Evolutionary conservation across 2,797 vertebrate genomes (phyloP).

Genomic region (Xenops minutus): DNA sequence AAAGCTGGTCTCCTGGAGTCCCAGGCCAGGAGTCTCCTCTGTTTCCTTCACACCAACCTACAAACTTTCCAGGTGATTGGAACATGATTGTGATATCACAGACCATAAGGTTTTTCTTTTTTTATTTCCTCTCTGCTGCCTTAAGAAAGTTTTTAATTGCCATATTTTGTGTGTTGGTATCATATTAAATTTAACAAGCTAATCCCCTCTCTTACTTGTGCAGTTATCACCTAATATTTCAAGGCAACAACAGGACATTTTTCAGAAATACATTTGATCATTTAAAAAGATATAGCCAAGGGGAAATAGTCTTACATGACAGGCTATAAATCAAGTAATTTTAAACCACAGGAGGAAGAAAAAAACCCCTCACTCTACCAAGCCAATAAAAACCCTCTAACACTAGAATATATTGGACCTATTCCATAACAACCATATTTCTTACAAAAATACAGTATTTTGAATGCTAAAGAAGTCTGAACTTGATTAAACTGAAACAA

Average conservation of each 20-base stretch:
- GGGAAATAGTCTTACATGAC: slow-evolving; percentile 33
- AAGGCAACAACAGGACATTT: slow-evolving; percentile 30
- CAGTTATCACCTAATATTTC: slow-evolving; percentile 41
- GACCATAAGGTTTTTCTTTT: background rate
- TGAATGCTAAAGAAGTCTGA: slow-evolving; percentile 8
- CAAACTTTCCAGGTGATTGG: background rate
- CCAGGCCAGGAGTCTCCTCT: background rate
- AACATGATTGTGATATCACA: background rate
- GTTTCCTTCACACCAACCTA: background rate
- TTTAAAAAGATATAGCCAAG: slow-evolving; percentile 34
- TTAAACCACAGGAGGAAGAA: slow-evolving; percentile 37
- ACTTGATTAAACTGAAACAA: slow-evolving; percentile 20
- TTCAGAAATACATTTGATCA: slow-evolving; percentile 21
- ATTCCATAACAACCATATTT: slow-evolving; percentile 24
- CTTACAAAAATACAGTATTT: slow-evolving; percentile 16
- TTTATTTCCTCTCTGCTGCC: background rate
- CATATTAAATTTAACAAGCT: background rate
- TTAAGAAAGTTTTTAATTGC: background rate
- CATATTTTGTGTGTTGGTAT: background rate
- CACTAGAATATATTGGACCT: background rate
- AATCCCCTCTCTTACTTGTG: background rate
- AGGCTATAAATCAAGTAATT: slow-evolving; percentile 49
- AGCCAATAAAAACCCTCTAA: slow-evolving; percentile 44
- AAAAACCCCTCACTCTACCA: background rate
- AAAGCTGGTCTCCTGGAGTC: background rate